These are phyloP conservation scores for Micrasema longulum DNA, from an alignment of 1,140 invertebrate genomes.

Conservation along the genomic window DNA sequence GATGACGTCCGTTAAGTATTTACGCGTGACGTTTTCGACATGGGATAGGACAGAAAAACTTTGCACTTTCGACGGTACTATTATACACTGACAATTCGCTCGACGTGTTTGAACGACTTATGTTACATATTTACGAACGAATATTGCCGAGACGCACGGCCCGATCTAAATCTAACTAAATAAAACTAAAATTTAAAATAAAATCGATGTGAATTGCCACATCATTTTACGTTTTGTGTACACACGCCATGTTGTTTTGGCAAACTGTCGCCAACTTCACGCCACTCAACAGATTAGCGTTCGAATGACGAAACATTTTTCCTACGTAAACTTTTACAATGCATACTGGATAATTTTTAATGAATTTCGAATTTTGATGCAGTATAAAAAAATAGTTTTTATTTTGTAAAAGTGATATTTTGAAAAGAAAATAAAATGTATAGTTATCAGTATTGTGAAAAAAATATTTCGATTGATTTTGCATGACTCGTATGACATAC, in stretches of 20 bases:
- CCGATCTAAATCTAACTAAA: slow-evolving; percentile 52
- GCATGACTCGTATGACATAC: too few relatives aligned
- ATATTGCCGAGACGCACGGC: slow-evolving; percentile 48
- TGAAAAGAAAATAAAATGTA: too few relatives aligned
- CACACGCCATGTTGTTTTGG: slow-evolving; percentile 59
- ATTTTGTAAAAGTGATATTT: too few relatives aligned
- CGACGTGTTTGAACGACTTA: slow-evolving; percentile 36
- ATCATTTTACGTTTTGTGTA: slow-evolving; percentile 61
- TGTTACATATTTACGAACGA: slow-evolving; percentile 49
- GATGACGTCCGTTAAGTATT: slow-evolving; percentile 37
- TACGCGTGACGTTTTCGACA: slow-evolving; percentile 46
- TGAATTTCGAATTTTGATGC: too few relatives aligned
- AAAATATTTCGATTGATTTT: too few relatives aligned
- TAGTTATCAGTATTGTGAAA: too few relatives aligned
- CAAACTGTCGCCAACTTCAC: slow-evolving; percentile 56
- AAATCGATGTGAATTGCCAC: slow-evolving; percentile 57
- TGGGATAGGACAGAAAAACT: slow-evolving; percentile 45
- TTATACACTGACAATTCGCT: slow-evolving; percentile 41
- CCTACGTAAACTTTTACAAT: slow-evolving; percentile 23
- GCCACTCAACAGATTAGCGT: slow-evolving; percentile 61
- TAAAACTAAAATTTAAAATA: slow-evolving; percentile 55
- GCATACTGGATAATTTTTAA: too few relatives aligned
- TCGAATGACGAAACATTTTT: slow-evolving; percentile 44
- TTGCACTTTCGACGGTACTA: slow-evolving; percentile 46
- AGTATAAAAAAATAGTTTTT: too few relatives aligned